Base-by-base conservation (phyloP, 2,113 vertebrate genomes). In the Hippocampus barbouri region DNA sequence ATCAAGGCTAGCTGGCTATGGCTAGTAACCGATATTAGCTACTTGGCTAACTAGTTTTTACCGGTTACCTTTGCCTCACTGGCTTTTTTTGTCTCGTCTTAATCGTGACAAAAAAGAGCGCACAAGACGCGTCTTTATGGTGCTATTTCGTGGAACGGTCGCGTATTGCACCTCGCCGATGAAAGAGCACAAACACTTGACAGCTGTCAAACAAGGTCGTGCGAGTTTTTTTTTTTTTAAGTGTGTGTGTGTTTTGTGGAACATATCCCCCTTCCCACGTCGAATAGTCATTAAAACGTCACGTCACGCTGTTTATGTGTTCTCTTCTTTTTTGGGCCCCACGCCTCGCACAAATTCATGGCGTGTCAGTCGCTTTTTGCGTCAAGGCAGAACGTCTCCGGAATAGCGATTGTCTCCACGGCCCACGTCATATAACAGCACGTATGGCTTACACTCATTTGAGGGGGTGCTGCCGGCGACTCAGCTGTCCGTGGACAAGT, bases 121-220 rank as follows among this genome's bases (percentile, higher is more conserved):
- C 9, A 25, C n/a, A 40, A 45, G 9, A 15, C 40, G 38, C 30
- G 15, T 66, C 64, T 66, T 66, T 47, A 47, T 47, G 64, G 41
- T 57, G 49, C 30, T 56, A 56, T 69, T 69, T 53, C n/a, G n/a
- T 20, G 14, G 34, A 18, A 23, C 43, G 65, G 2, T 61, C 14
- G 86, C 85, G 90, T 86, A 87, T 84, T 78, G 68, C 57, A 23
- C 91, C 82, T 91, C 81, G 84, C 77, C 81, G 73, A 53, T 78
- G 64, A 85, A 88, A 91, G 92, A 87, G 91, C 53, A 25, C 85
- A 61, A 74, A 70, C 70, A 76, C 69, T 66, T 85, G 90, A 85
- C 87, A 90, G 89, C 87, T 86, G 87, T 89, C 86, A 86, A 87
- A 83, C 83, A 87, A 90, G 89, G 87, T 89, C 87, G 91, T 83